Percentiles rank a stretch among this genome's conserved stretches.
phyloP scores from a whole-genome alignment of 2,113 vertebrate species.

The Pollachius pollachius region DNA sequence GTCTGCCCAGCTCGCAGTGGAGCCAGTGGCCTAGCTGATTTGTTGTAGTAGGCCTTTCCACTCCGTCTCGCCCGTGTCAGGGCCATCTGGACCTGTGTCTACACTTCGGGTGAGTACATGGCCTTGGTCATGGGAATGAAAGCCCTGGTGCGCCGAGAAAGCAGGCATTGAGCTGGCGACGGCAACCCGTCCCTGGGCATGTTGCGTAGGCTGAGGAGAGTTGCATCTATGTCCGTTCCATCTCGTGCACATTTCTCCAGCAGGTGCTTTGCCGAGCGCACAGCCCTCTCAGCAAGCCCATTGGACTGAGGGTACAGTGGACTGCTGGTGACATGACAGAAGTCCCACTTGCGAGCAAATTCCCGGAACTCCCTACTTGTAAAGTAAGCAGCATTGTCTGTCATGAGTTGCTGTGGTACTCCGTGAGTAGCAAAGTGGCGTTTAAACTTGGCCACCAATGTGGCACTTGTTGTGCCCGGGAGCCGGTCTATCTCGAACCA shows the following conservation, averaged over 20 bases:
- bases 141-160: not conserved
- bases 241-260: not conserved
- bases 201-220: constrained; percentile 1
- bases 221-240: not conserved
- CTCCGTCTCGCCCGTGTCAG: constrained; percentile 4
- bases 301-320: not conserved
- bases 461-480: constrained; percentile 10
- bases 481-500: constrained; percentile 13
- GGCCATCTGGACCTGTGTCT: not conserved
- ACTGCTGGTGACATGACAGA: not conserved
- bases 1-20: constrained; percentile 8
- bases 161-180: constrained; percentile 3
- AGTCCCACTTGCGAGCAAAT: too few species aligned
- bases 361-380: too few species aligned
- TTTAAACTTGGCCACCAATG: not conserved
- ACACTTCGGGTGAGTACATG: too few species aligned
- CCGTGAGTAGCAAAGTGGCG: too few species aligned
- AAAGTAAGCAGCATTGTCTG: too few species aligned
- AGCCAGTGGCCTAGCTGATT: constrained; percentile 5
- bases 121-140: too few species aligned
- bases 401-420: too few species aligned
- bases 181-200: constrained; percentile 1
- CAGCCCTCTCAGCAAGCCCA: not conserved
- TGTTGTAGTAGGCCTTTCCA: constrained; percentile 8
- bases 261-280: not conserved